Evolutionary conservation across 2,113 vertebrate genomes (phyloP).

Genomic region (Scortum barcoo): DNA sequence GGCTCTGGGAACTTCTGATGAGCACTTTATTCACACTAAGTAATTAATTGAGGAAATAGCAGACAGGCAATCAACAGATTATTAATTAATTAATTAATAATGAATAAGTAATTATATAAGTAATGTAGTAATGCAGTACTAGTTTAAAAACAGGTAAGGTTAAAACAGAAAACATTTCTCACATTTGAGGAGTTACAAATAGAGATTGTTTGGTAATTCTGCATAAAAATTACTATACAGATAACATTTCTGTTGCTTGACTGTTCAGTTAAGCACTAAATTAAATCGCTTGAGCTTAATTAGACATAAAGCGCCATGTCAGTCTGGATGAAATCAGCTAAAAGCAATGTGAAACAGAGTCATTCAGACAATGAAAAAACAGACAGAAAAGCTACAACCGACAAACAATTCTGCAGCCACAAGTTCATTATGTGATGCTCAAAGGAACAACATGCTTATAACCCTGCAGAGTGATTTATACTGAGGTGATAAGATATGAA

Average conservation of each 20-base stretch:
- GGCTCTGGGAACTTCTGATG: background rate
- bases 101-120: no score
- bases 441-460: constrained; percentile 22
- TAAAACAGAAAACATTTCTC: background rate
- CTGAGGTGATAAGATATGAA: constrained; percentile 28
- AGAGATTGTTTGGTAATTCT: background rate
- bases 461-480: constrained; percentile 15
- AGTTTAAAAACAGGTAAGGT: background rate
- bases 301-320: background rate
- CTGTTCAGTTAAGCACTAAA: background rate
- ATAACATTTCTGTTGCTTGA: background rate
- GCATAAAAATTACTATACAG: background rate
- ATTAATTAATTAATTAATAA: background rate
- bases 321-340: background rate
- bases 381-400: background rate
- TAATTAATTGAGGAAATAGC: background rate
- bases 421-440: constrained; percentile 6
- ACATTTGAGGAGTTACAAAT: background rate
- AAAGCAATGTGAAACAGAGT: background rate
- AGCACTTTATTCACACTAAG: background rate
- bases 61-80: background rate
- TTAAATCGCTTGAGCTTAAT: background rate
- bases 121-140: no score
- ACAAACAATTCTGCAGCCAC: background rate
- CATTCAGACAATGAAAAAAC: background rate